Conservation (phyloP, 2,113 vertebrate species). For the Platysternon megacephalum region DNA sequence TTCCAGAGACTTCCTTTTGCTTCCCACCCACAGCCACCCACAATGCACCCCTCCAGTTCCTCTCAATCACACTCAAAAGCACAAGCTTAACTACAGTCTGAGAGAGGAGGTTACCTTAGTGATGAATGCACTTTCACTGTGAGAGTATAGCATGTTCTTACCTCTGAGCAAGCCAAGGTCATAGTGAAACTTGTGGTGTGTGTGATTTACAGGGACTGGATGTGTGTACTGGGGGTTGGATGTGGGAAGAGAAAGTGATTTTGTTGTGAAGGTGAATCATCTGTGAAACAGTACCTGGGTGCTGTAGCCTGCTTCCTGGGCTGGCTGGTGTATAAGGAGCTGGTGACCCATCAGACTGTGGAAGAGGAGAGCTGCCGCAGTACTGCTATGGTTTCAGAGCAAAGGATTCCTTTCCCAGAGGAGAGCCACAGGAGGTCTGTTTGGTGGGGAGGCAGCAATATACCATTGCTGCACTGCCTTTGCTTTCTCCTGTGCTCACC, state of each 20-base stretch:
- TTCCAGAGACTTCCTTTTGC: neutral
- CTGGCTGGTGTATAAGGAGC: neutral
- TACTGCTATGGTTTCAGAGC: neutral
- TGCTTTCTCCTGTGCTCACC: neutral
- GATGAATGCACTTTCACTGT: neutral
- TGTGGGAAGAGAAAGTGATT: neutral
- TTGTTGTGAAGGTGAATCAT: neutral
- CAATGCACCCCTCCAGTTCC: neutral
- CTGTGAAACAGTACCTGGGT: slow-evolving; percentile 35
- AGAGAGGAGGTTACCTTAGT: neutral
- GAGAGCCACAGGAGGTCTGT: neutral
- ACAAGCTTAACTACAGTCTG: neutral
- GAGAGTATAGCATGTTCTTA: neutral
- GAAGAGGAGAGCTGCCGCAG: neutral
- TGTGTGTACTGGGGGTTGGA: neutral
- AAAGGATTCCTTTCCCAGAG: neutral
- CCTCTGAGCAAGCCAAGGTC: neutral
- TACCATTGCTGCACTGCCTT: neutral
- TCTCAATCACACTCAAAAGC: neutral
- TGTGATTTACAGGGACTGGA: slow-evolving; percentile 1
- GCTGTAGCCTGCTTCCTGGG: neutral
- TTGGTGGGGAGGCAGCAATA: neutral
- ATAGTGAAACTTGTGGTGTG: neutral
- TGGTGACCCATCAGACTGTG: neutral
- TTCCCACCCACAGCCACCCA: neutral